phyloP scores from a whole-genome alignment of 2,113 vertebrate genomes.

The Setophaga kirtlandii region DNA sequence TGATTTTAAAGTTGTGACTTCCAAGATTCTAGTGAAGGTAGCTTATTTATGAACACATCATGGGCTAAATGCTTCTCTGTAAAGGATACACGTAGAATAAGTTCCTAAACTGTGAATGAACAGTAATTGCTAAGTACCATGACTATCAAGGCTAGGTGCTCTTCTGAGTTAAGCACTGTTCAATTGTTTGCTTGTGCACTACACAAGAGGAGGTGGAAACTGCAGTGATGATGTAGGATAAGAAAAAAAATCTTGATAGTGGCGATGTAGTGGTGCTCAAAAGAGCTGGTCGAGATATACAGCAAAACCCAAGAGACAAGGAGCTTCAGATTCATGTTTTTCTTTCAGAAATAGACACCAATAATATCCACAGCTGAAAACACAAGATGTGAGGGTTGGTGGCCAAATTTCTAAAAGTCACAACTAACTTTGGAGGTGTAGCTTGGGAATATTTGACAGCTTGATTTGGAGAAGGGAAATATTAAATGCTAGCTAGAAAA shows the following conservation, averaged over 20 bases:
- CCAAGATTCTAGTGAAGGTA: background rate
- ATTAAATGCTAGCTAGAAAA: background rate
- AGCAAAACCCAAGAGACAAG: background rate
- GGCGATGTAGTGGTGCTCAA: background rate
- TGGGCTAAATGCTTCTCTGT: background rate
- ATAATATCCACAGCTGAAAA: background rate
- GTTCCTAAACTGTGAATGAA: background rate
- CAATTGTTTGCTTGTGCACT: background rate
- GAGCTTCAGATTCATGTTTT: background rate
- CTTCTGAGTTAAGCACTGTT: background rate
- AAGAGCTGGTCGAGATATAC: background rate
- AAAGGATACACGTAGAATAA: background rate
- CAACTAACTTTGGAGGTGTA: background rate
- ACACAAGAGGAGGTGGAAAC: background rate
- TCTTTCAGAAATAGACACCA: background rate
- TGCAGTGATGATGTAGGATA: background rate
- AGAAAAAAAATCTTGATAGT: background rate
- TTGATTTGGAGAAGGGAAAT: background rate
- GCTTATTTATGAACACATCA: background rate
- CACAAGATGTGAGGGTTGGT: background rate
- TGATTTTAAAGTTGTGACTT: constrained; percentile 21
- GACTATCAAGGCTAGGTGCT: background rate
- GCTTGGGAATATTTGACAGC: background rate
- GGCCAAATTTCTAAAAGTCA: background rate
- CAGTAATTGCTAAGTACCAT: background rate